Evolutionary conservation across 2,888 invertebrate species (phyloP), one percentile per base, ranked within the genome.

Genomic region (Monopis laevigella): DNA sequence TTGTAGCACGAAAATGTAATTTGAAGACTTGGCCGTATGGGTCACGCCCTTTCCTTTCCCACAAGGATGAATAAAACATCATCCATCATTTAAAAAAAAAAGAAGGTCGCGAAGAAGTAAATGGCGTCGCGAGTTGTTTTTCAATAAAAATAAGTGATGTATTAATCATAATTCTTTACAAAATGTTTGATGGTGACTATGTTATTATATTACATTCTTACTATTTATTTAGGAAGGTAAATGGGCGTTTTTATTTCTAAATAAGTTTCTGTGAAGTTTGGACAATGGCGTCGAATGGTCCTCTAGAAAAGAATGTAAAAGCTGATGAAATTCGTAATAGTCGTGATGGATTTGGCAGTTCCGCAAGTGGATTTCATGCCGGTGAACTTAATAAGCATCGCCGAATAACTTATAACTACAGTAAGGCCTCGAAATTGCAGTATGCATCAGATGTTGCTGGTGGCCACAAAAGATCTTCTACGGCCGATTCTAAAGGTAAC

Each of bases 91-190:
- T n/a, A n/a, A n/a, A n/a, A n/a, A n/a, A n/a, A n/a, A n/a, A n/a
- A n/a, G n/a, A 35, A 41, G 34, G 29, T 28, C 26, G 39, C 32
- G 11, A 34, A n/a, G n/a, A n/a, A 53, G 56, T 60, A 77, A 80
- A 80, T 80, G 80, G 80, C 80, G 80, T 78, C 80, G 73, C 68
- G 70, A 67, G 69, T 77, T 80, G 77, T 78, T 75, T 80, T 80
- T 73, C 24, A 21, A 26, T 41, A n/a, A n/a, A n/a, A 14, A n/a
- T n/a, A n/a, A n/a, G n/a, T n/a, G n/a, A n/a, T n/a, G n/a, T n/a
- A n/a, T n/a, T n/a, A n/a, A n/a, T n/a, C n/a, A n/a, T n/a, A n/a
- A n/a, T n/a, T n/a, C n/a, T n/a, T n/a, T n/a, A n/a, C n/a, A n/a
- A n/a, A n/a, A n/a, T n/a, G n/a, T n/a, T n/a, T n/a, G n/a, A n/a